Conservation (phyloP, 2,888 invertebrate genomes). For the Smittia sp. region DNA sequence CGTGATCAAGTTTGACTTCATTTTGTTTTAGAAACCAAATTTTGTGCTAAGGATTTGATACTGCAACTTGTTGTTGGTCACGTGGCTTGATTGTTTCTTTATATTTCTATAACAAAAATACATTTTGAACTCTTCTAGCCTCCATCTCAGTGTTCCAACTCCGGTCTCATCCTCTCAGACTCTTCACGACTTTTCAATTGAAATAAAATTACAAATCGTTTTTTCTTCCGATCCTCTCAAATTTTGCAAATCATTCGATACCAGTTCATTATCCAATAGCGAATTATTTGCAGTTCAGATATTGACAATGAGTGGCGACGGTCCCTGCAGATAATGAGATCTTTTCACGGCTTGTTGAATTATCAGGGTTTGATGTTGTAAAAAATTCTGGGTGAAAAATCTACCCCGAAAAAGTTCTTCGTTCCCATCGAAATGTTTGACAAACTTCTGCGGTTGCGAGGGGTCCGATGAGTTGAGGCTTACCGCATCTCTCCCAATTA, state of each 20-base stretch:
- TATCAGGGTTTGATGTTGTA: neutral
- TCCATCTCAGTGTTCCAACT: no score
- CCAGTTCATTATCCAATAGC: conserved; percentile 17
- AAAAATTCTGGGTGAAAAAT: neutral
- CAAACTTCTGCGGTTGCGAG: neutral
- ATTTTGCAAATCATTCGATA: neutral
- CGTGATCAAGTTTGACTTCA: no score
- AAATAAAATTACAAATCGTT: neutral
- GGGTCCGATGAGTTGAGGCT: conserved; percentile 18
- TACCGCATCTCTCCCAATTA: conserved; percentile 19
- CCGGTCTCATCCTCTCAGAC: no score
- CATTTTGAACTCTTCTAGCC: no score
- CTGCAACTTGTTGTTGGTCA: no score
- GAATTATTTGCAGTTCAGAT: conserved; percentile 18
- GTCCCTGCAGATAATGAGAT: conserved; percentile 1
- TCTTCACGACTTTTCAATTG: no score
- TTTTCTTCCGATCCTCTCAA: neutral
- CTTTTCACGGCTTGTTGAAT: conserved; percentile 6
- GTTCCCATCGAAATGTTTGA: neutral
- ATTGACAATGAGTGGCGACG: neutral
- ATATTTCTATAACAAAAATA: no score
- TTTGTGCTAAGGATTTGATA: no score
- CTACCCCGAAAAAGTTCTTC: neutral
- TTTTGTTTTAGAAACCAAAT: no score
- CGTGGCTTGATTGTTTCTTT: no score